Evolutionary conservation across 1,140 invertebrate genomes (phyloP), one percentile per base, ranked within the genome.

Genomic region (Pantala flavescens): DNA sequence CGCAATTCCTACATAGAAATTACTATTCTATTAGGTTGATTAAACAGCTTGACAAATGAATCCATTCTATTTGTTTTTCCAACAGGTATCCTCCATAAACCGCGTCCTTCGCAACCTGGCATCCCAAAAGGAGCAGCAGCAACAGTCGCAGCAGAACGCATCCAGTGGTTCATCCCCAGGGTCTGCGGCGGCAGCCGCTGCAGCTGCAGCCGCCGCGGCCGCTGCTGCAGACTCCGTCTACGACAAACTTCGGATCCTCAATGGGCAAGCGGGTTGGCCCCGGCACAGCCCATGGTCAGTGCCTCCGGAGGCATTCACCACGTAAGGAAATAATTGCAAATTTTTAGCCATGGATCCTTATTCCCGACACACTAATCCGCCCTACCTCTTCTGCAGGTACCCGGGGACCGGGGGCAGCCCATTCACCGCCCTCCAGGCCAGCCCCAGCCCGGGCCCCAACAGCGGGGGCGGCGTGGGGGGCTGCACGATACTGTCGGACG

Each of bases 21-120:
- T n/a, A n/a, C n/a, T n/a, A n/a, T n/a, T n/a, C n/a, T n/a, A n/a
- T n/a, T n/a, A n/a, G n/a, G n/a, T n/a, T n/a, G n/a, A n/a, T n/a
- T n/a, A n/a, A n/a, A n/a, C n/a, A n/a, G n/a, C n/a, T n/a, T n/a
- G n/a, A n/a, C n/a, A n/a, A n/a, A 36, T 36, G 28, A 9, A 36
- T 36, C 28, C 28, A 2, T 36, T 36, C 9, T 36, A 5, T 9
- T 36, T 36, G 28, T 5, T 36, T 36, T 9, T 36, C 9, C 28
- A 36, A 21, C 84, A 98, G 96, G 96, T 98, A 63, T 98, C 96
- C 10, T 98, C 96, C n/a, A 98, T 98, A 79, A 98, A 98, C 85
- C 91, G 96, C 77, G 96, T 98, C n/a, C 85, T 98, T 76, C 88
- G 96, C 70, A 98, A 98, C 84, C 86, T 98, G 74, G 93, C 95